Evolutionary conservation across 2,888 invertebrate species (phyloP).

Genomic region (Diplolepis rosae): DNA sequence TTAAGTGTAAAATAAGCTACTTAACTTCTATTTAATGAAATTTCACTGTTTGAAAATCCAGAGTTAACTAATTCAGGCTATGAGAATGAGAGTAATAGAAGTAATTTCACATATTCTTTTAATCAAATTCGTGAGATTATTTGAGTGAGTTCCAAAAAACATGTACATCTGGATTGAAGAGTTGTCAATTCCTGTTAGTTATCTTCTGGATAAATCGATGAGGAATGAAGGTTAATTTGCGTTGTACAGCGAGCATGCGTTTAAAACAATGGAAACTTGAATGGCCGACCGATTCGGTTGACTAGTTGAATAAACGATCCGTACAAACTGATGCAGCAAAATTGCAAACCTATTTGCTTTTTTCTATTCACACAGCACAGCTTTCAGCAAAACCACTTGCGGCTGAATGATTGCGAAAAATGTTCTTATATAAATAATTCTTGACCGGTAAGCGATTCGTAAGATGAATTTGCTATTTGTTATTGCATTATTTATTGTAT

Average conservation of each 20-base stretch:
- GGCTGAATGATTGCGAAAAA: constrained; percentile 23
- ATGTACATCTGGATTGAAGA: too few relatives aligned
- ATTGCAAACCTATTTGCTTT: constrained; percentile 19
- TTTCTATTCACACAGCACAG: constrained; percentile 5
- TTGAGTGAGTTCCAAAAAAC: too few relatives aligned
- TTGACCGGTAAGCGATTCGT: constrained; percentile 16
- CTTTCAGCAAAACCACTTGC: constrained; percentile 14
- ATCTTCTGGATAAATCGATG: neutral
- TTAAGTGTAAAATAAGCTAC: too few relatives aligned
- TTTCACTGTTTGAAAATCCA: too few relatives aligned
- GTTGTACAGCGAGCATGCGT: constrained; percentile 1
- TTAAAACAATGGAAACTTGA: constrained; percentile 21
- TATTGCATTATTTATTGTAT: constrained; percentile 25
- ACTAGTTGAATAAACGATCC: constrained; percentile 24
- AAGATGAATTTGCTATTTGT: constrained; percentile 10
- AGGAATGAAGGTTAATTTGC: constrained; percentile 17
- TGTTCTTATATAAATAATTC: constrained; percentile 23
- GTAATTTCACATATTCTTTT: too few relatives aligned
- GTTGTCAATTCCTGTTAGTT: too few relatives aligned
- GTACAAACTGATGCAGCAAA: constrained; percentile 27
- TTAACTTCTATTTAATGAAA: too few relatives aligned
- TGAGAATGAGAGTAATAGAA: too few relatives aligned
- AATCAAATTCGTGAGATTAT: too few relatives aligned
- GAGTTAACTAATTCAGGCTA: too few relatives aligned
- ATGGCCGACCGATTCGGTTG: constrained; percentile 22